Conservation (phyloP, 2,797 vertebrate species). For the Karalla daura region DNA sequence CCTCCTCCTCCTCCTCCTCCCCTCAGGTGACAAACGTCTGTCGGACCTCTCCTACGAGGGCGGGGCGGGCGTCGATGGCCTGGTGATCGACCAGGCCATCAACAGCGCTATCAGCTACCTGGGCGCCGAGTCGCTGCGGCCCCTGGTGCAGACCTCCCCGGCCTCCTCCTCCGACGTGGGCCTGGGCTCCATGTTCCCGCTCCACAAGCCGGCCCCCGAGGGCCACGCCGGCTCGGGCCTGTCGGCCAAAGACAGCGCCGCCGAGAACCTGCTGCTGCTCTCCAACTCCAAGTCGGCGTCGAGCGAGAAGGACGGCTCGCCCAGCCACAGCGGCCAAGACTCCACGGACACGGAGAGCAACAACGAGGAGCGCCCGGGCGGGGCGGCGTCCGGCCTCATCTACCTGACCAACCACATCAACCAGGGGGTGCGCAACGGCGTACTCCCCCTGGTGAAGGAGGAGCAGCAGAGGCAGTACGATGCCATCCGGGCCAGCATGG, state of each 20-base stretch:
- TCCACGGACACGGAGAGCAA: conserved; percentile 99
- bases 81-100: conserved; percentile 98
- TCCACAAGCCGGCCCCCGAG: conserved; percentile 88
- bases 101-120: conserved; percentile 98
- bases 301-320: conserved; percentile 93
- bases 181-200: conserved; percentile 88
- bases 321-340: conserved; percentile 96
- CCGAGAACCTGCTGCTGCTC: conserved; percentile 95
- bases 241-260: conserved; percentile 92
- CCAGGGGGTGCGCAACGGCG: conserved; percentile 89
- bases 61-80: conserved; percentile 89
- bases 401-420: conserved; percentile 96
- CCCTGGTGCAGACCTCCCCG: conserved; percentile 94
- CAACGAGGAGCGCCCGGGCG: conserved; percentile 89
- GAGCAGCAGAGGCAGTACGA: conserved; percentile 92
- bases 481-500: conserved; percentile 86
- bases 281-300: conserved; percentile 95
- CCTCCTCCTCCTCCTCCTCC: too few species aligned
- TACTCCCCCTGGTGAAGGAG: conserved; percentile 90
- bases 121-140: conserved; percentile 95
- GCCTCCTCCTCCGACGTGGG: conserved; percentile 87
- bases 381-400: conserved; percentile 85
- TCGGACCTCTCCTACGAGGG: conserved; percentile 91
- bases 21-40: conserved; percentile 93
- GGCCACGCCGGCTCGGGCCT: conserved; percentile 77